Conservation (phyloP, 2,888 invertebrate genomes). For the Onthophagus sagittarius region DNA sequence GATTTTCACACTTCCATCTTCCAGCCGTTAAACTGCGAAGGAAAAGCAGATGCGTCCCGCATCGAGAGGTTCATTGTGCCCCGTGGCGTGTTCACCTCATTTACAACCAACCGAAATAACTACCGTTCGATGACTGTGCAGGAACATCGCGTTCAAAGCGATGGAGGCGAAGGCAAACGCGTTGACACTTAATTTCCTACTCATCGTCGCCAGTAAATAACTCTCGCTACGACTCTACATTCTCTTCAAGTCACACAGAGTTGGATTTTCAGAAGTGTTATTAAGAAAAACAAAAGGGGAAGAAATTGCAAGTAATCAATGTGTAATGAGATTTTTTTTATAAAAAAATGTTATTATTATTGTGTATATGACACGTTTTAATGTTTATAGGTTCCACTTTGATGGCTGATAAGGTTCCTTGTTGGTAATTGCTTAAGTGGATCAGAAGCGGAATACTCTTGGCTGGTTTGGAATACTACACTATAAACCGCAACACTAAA, state of each 20-base stretch:
- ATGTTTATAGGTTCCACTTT: slow-evolving; percentile 8
- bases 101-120: slow-evolving; percentile 18
- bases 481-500: slow-evolving; percentile 29
- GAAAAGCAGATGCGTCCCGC: slow-evolving; percentile 9
- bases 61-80: background rate
- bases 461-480: slow-evolving; percentile 35
- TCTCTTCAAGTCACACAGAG: background rate
- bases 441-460: slow-evolving; percentile 34
- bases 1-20: background rate
- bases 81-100: slow-evolving; percentile 19
- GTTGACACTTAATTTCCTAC: slow-evolving; percentile 36
- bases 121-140: slow-evolving; percentile 20
- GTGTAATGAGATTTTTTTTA: too few species aligned
- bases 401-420: slow-evolving; percentile 24
- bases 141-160: background rate
- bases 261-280: background rate
- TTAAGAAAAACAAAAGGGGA: background rate
- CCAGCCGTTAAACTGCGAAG: background rate
- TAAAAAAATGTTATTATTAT: too few species aligned
- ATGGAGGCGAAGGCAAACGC: slow-evolving; percentile 18
- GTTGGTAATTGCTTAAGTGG: slow-evolving; percentile 24
- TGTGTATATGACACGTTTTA: too few species aligned
- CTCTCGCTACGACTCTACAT: background rate
- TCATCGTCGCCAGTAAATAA: slow-evolving; percentile 29
- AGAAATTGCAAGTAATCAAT: too few species aligned